Conservation (phyloP, 2,113 vertebrate species). For the Setophaga kirtlandii region DNA sequence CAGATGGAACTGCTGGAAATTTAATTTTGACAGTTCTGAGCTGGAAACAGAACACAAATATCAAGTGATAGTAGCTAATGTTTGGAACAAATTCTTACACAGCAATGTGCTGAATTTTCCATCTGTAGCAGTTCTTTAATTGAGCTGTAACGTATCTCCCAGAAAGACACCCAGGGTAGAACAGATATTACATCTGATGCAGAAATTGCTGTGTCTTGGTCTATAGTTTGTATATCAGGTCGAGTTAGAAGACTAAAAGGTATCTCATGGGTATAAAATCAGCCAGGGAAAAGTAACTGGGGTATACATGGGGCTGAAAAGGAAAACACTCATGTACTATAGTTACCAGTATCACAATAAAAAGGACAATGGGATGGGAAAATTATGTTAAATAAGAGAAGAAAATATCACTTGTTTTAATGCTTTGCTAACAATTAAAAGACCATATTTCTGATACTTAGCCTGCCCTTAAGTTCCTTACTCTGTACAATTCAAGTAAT, state of each 20-base stretch:
- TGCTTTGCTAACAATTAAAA: neutral
- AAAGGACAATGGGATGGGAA: neutral
- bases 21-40: neutral
- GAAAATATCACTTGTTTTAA: neutral
- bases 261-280: neutral
- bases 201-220: neutral
- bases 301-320: neutral
- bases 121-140: constrained; percentile 2
- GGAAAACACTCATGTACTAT: neutral
- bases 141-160: neutral
- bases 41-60: neutral
- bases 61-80: neutral
- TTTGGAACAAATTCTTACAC: neutral
- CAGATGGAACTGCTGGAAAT: neutral
- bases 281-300: neutral
- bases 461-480: neutral
- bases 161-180: neutral
- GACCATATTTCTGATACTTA: neutral
- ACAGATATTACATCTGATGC: neutral
- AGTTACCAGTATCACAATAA: neutral
- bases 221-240: neutral
- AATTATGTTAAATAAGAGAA: neutral
- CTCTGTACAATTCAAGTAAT: neutral
- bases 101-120: neutral
- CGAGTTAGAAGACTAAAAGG: neutral